phyloP scores from a whole-genome alignment of 2,797 vertebrate species.

The Gymnodraco acuticeps region DNA sequence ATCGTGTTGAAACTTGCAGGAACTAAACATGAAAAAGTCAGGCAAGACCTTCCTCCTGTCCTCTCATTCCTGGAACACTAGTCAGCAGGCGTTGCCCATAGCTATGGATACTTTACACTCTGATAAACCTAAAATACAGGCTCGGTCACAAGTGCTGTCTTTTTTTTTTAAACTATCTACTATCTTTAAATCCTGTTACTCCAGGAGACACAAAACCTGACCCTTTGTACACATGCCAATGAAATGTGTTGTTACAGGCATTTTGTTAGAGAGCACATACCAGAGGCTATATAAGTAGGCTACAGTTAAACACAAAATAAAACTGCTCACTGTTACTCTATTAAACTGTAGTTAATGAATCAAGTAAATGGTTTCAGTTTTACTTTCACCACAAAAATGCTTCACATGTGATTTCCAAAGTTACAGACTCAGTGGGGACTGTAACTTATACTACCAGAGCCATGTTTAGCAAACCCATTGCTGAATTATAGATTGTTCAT shows the following conservation, averaged over 20 bases:
- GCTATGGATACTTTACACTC: not conserved
- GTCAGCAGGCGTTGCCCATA: conserved; percentile 65
- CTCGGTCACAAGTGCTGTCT: no score
- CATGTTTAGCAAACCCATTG: not conserved
- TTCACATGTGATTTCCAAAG: not conserved
- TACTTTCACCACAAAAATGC: not conserved
- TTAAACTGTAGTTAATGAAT: not conserved
- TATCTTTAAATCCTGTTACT: not conserved
- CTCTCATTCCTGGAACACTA: conserved; percentile 68
- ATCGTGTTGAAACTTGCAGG: conserved; percentile 72
- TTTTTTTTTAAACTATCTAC: no score
- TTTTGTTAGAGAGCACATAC: not conserved
- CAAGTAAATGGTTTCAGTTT: not conserved
- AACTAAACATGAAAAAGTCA: conserved; percentile 22
- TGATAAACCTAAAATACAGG: not conserved
- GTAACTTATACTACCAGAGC: not conserved
- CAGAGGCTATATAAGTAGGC: no score
- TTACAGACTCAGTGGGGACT: not conserved
- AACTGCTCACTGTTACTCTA: not conserved
- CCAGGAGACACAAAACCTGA: not conserved
- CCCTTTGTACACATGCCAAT: not conserved
- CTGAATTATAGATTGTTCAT: not conserved
- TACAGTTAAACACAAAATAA: not conserved
- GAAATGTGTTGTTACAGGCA: not conserved
- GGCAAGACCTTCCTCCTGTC: conserved; percentile 2